These are phyloP conservation scores for Metopolophium dirhodum DNA, from an alignment of 1,140 invertebrate species.

Conservation along the genomic window DNA sequence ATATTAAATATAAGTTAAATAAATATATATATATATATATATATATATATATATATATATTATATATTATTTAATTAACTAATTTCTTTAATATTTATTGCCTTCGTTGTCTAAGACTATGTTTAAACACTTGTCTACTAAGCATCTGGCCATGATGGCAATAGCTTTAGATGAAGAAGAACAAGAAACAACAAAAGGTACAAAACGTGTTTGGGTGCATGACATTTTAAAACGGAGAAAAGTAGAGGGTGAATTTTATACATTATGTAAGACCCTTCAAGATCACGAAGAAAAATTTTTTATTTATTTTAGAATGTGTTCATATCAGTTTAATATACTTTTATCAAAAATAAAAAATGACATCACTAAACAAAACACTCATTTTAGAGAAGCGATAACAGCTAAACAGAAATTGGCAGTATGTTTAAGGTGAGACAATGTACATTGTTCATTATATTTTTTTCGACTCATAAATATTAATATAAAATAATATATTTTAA, in stretches of 20 bases:
- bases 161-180: neutral
- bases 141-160: neutral
- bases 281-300: constrained; percentile 20
- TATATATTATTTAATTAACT: too few species aligned
- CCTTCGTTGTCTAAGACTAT: neutral
- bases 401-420: constrained; percentile 30
- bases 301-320: constrained; percentile 35
- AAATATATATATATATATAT: too few species aligned
- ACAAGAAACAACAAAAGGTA: too few species aligned
- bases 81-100: too few species aligned
- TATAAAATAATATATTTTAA: too few species aligned
- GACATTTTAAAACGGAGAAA: constrained; percentile 25
- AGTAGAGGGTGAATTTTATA: constrained; percentile 29
- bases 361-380: neutral
- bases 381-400: constrained; percentile 25
- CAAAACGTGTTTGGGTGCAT: neutral
- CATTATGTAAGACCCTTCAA: neutral
- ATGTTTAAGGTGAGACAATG: constrained; percentile 17
- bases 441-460: neutral
- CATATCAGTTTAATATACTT: neutral
- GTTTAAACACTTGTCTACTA: neutral
- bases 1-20: too few species aligned
- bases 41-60: too few species aligned
- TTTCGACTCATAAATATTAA: neutral
- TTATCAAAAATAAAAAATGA: too few species aligned